Evolutionary conservation across 2,797 vertebrate species (phyloP).

Genomic region (Mormyrops boulengeri): DNA sequence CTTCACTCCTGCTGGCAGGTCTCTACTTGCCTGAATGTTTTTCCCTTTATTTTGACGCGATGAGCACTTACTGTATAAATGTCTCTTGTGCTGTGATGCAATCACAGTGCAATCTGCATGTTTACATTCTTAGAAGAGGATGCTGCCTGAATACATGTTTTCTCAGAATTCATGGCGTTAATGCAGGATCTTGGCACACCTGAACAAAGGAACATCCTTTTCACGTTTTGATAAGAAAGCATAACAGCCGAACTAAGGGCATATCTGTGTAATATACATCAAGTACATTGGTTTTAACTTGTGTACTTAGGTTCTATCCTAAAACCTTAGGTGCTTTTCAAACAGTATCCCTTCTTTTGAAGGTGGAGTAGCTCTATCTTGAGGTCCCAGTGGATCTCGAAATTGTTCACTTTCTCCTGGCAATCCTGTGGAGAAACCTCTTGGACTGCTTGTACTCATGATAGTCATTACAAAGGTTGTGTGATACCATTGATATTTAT

Average conservation of each 20-base stretch:
- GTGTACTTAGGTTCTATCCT: not conserved
- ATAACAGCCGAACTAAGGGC: not conserved
- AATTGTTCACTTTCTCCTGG: not conserved
- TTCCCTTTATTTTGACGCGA: not conserved
- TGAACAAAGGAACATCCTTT: not conserved
- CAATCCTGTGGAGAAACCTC: not conserved
- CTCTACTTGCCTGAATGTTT: not conserved
- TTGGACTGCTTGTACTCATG: not conserved
- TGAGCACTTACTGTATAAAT: not conserved
- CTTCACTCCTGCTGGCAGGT: not conserved
- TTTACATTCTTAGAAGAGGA: not conserved
- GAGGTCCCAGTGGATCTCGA: not conserved
- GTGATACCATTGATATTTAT: not conserved
- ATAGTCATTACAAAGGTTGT: not conserved
- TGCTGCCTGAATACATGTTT: not conserved
- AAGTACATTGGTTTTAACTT: not conserved
- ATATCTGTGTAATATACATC: not conserved
- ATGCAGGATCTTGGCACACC: not conserved
- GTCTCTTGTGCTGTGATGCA: not conserved
- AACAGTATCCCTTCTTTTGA: not conserved
- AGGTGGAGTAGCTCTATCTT: not conserved
- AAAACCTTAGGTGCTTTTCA: not conserved
- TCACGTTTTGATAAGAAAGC: not conserved
- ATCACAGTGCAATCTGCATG: not conserved
- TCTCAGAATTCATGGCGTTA: not conserved